These are phyloP conservation scores for Neoarius graeffei DNA, from an alignment of 2,113 vertebrate species.

Conservation along the genomic window DNA sequence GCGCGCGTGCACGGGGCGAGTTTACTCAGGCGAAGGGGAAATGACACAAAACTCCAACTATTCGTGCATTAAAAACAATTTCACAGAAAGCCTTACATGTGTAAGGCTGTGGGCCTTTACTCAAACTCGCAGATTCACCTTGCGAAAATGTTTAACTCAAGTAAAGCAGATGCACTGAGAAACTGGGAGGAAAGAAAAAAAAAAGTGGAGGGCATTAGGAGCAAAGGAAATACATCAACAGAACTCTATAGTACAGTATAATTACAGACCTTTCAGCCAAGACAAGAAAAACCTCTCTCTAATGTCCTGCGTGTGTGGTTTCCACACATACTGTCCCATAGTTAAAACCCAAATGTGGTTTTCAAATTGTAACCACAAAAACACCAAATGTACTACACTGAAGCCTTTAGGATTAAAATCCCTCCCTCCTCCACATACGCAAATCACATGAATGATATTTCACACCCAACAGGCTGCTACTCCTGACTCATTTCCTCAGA, in stretches of 20 bases:
- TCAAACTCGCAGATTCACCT: not conserved
- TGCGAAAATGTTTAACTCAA: not conserved
- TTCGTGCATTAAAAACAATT: not conserved
- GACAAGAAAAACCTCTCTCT: not conserved
- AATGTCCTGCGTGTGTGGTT: constrained; percentile 2
- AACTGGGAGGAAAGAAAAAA: no score
- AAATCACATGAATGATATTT: constrained; percentile 25
- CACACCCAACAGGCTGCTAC: constrained; percentile 12
- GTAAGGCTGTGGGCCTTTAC: not conserved
- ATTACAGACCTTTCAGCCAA: constrained; percentile 39
- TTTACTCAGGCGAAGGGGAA: constrained; percentile 1
- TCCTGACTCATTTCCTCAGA: constrained; percentile 25
- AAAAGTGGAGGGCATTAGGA: not conserved
- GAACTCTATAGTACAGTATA: constrained; percentile 37
- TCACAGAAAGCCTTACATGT: not conserved
- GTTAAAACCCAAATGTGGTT: constrained; percentile 16
- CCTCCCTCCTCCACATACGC: not conserved
- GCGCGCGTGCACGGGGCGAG: not conserved
- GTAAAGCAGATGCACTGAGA: not conserved
- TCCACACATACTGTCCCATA: constrained; percentile 45
- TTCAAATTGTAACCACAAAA: constrained; percentile 53
- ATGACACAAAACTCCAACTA: not conserved
- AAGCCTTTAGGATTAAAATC: constrained; percentile 37
- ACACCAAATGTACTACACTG: constrained; percentile 62
- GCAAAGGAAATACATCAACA: constrained; percentile 27